Conservation (phyloP, 2,797 vertebrate species). For the Zalophus californianus region DNA sequence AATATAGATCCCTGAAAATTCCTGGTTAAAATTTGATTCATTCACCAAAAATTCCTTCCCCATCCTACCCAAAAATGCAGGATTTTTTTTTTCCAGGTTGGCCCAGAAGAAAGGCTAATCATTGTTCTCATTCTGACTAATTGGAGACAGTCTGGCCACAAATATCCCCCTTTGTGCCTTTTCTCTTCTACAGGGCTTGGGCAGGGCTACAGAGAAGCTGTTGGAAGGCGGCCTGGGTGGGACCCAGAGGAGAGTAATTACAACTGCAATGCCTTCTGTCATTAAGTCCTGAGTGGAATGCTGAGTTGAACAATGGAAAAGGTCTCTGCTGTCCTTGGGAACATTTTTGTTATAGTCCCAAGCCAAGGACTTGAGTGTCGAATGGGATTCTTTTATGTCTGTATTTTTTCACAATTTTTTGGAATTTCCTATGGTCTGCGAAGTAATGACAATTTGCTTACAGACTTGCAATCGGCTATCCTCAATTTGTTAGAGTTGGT, state of each 20-base stretch:
- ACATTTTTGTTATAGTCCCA: constrained; percentile 69
- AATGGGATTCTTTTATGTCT: constrained; percentile 70
- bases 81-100: constrained; percentile 57
- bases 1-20: constrained; percentile 44
- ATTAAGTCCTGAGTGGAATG: constrained; percentile 70
- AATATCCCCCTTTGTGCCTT: constrained; percentile 81
- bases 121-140: constrained; percentile 81
- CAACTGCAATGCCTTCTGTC: constrained; percentile 63
- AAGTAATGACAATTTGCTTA: constrained; percentile 53
- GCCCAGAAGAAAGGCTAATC: constrained; percentile 76
- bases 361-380: constrained; percentile 61
- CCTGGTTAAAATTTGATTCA: not conserved
- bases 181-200: constrained; percentile 71
- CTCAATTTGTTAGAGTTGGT: constrained; percentile 44
- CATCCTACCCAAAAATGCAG: constrained; percentile 50
- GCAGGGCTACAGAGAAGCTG: constrained; percentile 71
- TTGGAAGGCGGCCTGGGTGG: constrained; percentile 56
- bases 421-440: constrained; percentile 58
- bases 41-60: not conserved
- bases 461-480: not conserved
- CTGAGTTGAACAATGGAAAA: constrained; percentile 69
- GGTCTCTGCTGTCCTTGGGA: constrained; percentile 70
- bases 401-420: constrained; percentile 57
- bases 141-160: constrained; percentile 86
- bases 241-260: constrained; percentile 73